Evolutionary conservation across 2,113 vertebrate genomes (phyloP), one percentile per base, ranked within the genome.

Genomic region (Notiomystis cincta): DNA sequence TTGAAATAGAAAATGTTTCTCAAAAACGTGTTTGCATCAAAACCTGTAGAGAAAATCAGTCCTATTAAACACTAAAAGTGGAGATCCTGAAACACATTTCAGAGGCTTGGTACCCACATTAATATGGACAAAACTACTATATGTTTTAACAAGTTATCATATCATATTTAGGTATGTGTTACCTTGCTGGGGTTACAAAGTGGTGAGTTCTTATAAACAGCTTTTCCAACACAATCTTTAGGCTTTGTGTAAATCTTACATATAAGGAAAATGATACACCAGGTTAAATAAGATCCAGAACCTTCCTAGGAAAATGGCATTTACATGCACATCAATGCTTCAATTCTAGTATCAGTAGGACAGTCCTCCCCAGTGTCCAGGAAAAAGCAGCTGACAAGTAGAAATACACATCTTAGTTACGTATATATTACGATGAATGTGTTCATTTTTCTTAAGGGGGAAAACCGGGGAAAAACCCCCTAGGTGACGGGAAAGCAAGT

Each of bases 391-490:
- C 8, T 12, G 61, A 30, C 15, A 30, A 60, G 30, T 4, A 62
- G 23, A 66, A 30, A n/a, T 27, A 12, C 3, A n/a, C 2, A 6
- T n/a, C 40, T 71, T 22, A 21, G 2, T 40, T 56, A 20, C 13
- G 11, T 5, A 20, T 4, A 8, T 3, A 3, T 3, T 15, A 27
- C 10, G n/a, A 7, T 18, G 33, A 71, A 75, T 8, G 7, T 15
- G 28, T 23, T 60, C 1, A 9, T 82, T 65, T 90, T 53, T 65
- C 24, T 38, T 35, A 14, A 21, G 13, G 9, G 3, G 1, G 1
- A 2, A 42, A 37, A 44, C 12, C 9, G 13, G 14, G 4, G 1
- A 7, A 7, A 20, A 30, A 17, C 7, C 45, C 1, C 2, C 30
- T 61, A 28, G 14, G 7, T 31, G 10, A 7, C 38, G n/a, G 10